Evolutionary conservation across 2,113 vertebrate genomes (phyloP).

Genomic region (Proterorhinus semilunaris): DNA sequence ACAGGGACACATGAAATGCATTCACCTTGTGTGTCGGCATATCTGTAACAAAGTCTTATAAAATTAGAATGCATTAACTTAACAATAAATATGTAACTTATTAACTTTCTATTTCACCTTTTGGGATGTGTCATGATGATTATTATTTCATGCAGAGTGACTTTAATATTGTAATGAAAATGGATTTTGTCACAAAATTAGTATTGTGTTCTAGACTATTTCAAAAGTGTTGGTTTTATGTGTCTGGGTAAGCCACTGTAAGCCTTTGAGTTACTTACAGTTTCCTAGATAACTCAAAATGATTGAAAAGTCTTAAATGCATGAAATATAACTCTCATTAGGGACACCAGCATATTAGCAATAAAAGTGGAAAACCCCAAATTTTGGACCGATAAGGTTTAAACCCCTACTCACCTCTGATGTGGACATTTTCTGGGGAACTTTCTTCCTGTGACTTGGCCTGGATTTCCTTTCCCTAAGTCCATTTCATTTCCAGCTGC

Average conservation of each 20-base stretch:
- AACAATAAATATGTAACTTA: conserved; percentile 1
- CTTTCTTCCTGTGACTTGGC: conserved; percentile 33
- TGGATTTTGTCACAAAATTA: too few species aligned
- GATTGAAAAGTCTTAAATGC: background rate
- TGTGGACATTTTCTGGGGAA: conserved; percentile 22
- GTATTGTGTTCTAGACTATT: too few species aligned
- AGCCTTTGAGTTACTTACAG: background rate
- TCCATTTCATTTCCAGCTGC: conserved; percentile 6
- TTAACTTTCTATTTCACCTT: background rate
- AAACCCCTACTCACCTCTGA: background rate
- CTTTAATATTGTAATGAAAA: too few species aligned
- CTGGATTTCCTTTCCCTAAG: conserved; percentile 34
- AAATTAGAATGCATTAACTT: background rate
- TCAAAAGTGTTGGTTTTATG: too few species aligned
- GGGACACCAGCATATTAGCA: background rate
- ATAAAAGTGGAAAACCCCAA: background rate
- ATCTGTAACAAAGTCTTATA: background rate
- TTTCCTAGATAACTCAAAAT: too few species aligned
- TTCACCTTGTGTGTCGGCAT: background rate
- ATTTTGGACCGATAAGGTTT: background rate
- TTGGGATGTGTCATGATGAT: background rate
- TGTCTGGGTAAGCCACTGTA: background rate
- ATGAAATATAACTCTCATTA: background rate
- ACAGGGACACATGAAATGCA: too few species aligned
- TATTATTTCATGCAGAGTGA: too few species aligned